A percentile compares a stretch with the other conserved stretches of the same genome.
Evolutionary conservation across 2,113 vertebrate species (phyloP).

Genomic region (Grammomys surdaster): DNA sequence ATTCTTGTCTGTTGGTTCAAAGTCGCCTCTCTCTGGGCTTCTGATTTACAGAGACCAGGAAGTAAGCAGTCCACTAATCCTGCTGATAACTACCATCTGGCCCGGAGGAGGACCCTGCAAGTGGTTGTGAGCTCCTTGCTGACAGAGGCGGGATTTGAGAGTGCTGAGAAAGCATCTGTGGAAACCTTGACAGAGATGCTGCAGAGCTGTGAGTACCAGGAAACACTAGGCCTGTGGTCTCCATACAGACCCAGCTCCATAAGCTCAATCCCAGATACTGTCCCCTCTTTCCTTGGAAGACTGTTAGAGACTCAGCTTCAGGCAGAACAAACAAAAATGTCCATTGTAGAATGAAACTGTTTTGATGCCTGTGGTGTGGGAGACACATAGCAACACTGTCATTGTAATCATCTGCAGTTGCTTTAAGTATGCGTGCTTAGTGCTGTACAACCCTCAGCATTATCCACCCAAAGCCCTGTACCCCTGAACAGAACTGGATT

Average conservation of each 20-base stretch:
- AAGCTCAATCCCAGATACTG: not conserved
- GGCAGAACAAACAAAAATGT: slow-evolving; percentile 28
- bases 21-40: not conserved
- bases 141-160: slow-evolving; percentile 97
- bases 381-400: not conserved
- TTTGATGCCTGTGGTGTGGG: not conserved
- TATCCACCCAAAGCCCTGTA: not conserved
- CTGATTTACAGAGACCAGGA: slow-evolving; percentile 87
- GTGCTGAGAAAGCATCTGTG: slow-evolving; percentile 95
- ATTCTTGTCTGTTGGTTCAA: not conserved
- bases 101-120: slow-evolving; percentile 95
- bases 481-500: not conserved
- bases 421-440: not conserved
- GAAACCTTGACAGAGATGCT: slow-evolving; percentile 98
- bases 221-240: not conserved
- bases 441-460: not conserved
- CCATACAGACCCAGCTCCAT: not conserved
- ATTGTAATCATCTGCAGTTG: not conserved
- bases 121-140: slow-evolving; percentile 98
- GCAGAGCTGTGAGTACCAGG: slow-evolving; percentile 94
- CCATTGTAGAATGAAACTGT: not conserved
- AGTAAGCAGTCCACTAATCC: slow-evolving; percentile 90
- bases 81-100: slow-evolving; percentile 95
- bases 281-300: not conserved
- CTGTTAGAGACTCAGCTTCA: not conserved